Base-by-base conservation (phyloP, 2,113 vertebrate genomes). In the Pleuronectes platessa region DNA sequence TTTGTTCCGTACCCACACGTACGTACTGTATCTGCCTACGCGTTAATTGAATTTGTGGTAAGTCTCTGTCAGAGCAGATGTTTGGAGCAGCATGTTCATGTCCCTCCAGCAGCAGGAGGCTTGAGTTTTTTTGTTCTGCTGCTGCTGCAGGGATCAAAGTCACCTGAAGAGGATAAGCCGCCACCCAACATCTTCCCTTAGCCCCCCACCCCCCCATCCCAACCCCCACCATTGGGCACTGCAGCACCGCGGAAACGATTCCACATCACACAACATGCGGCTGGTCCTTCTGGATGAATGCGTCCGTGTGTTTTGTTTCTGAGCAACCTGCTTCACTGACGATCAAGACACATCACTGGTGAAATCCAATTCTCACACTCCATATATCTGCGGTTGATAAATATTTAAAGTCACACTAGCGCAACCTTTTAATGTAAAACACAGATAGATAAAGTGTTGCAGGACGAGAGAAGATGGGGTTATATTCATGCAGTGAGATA, bases 141-240 rank as follows among this genome's bases (percentile, higher is more conserved):
- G 73, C 82, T 83, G 75, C 79, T 27, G 79, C 66, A 73, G 66
- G 68, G 68, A 92, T 85, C 75, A 87, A 87, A 91, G 81, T 71
- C 71, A 90, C 79, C 82, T 87, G 83, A 76, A 65, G 55, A 72
- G 75, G 68, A 82, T 78, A 86, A 79, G 55, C 68, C n/a, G 0
- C 62, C 21, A 4, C 3, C 68, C 20, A 20, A 4, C 62, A 45
- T 64, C 62, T 21, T 7, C 58, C 56, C 20, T n/a, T 20, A 20
- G n/a, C 69, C 11, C 54, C 27, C 51, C 51, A 20, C 5, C 0
- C 31, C 45, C 51, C 40, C 24, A 47, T 37, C 51, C 40, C 24
- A 47, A 26, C 56, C 26, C 51, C 56, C 54, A 31, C 15, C 40
- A 64, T 56, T 63, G 79, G 75, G 61, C 65, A 86, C 86, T 89